phyloP scores from a whole-genome alignment of 2,113 vertebrate genomes.

The Notothenia rossii region DNA sequence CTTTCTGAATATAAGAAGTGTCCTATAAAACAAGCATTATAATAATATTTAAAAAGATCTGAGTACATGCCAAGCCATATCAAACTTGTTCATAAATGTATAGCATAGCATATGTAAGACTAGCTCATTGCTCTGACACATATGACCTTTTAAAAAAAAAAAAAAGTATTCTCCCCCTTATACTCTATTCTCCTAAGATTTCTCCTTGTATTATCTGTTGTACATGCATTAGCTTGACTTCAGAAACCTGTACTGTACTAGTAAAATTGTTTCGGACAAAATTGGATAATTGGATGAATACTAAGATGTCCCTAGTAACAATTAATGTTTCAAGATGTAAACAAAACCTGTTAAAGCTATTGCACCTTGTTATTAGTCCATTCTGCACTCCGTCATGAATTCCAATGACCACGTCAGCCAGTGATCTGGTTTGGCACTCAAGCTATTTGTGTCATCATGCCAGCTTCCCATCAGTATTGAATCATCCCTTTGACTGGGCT shows the following conservation, averaged over 20 bases:
- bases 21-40: background rate
- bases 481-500: slow-evolving; percentile 21
- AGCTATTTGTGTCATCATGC: slow-evolving; percentile 31
- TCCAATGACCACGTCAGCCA: slow-evolving; percentile 20
- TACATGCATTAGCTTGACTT: slow-evolving; percentile 13
- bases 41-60: background rate
- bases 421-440: background rate
- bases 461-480: slow-evolving; percentile 17
- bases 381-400: slow-evolving; percentile 14
- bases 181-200: background rate
- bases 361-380: background rate
- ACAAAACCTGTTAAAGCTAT: background rate
- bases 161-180: background rate
- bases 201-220: background rate
- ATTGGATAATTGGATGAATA: background rate
- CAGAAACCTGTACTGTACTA: slow-evolving; percentile 12
- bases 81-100: background rate
- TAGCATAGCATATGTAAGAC: background rate
- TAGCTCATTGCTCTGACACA: background rate
- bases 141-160: background rate
- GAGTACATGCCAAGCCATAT: background rate
- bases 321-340: background rate
- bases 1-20: background rate
- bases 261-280: background rate
- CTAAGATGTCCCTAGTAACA: background rate